Evolutionary conservation across 2,888 invertebrate genomes (phyloP), one percentile per base, ranked within the genome.

Genomic region (Parelbella ahira): DNA sequence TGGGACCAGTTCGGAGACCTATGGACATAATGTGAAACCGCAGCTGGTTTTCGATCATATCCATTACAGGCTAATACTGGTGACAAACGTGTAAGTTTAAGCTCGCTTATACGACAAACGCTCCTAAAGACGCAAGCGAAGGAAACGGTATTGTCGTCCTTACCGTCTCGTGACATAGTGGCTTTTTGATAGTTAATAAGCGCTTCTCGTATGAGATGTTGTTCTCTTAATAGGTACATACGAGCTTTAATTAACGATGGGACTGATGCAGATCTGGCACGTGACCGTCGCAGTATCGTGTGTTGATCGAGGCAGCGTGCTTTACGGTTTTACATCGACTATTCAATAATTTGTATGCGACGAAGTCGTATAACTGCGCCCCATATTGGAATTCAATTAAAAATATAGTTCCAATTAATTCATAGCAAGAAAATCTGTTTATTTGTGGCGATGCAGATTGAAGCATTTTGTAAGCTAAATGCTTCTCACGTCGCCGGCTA

Each of bases 1-100:
- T 76, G 78, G 75, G 76, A 83, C 82, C 78, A 77, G 81, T 79
- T 71, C 63, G 65, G 68, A 62, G 69, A 67, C 68, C 68, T 75
- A 75, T 75, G 75, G 76, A 64, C 68, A 60, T 75, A 73, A 70
- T 71, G 64, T 74, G 71, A 70, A 60, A 73, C 68, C 69, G 56
- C 66, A 72, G 70, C 80, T 69, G 76, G 78, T 78, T 76, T 68
- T 57, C 53, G 67, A 73, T 68, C 68, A 67, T 73, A 71, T 61
- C 69, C 71, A 78, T 77, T 81, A 74, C 65, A 55, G 64, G 68
- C 62, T 65, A 65, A 60, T 46, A 57, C 44, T 44, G 51, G 53
- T 53, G 63, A 54, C 60, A 63, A 65, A 64, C 68, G 69, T 61
- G 62, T 60, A 53, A 53, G 68, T 69, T 70, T 47, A 47, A 56